Conservation (phyloP, 1,140 invertebrate genomes). For the Parasteatoda tepidariorum region DNA sequence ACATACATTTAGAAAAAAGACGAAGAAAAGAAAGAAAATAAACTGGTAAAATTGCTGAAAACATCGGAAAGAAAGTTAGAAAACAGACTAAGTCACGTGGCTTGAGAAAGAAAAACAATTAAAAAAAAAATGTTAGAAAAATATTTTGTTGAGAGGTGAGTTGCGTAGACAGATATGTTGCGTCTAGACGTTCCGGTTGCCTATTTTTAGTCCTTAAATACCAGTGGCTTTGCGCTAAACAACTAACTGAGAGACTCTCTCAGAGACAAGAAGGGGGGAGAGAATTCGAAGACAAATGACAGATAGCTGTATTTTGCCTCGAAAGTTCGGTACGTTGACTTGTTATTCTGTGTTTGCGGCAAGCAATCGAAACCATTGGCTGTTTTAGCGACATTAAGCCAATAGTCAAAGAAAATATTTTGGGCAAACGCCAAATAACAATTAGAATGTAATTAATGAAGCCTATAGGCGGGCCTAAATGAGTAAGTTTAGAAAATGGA, state of each 20-base stretch:
- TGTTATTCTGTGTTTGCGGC: too few species aligned
- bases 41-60: too few species aligned
- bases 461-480: too few species aligned
- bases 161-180: conserved; percentile 27
- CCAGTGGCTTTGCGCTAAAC: conserved; percentile 5
- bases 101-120: too few species aligned
- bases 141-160: conserved; percentile 20
- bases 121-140: conserved; percentile 17
- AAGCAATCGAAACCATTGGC: too few species aligned
- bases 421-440: too few species aligned
- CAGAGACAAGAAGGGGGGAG: background rate
- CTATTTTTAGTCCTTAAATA: conserved; percentile 19
- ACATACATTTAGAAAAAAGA: too few species aligned
- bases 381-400: background rate
- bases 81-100: conserved; percentile 37
- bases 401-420: background rate
- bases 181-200: conserved; percentile 22
- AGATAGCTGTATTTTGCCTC: background rate
- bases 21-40: too few species aligned
- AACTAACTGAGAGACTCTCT: background rate
- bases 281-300: too few species aligned
- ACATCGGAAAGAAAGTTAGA: background rate
- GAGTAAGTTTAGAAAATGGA: too few species aligned
- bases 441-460: too few species aligned
- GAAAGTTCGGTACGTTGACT: background rate